Base-by-base conservation (phyloP, 2,797 vertebrate genomes). In the Menidia menidia region DNA sequence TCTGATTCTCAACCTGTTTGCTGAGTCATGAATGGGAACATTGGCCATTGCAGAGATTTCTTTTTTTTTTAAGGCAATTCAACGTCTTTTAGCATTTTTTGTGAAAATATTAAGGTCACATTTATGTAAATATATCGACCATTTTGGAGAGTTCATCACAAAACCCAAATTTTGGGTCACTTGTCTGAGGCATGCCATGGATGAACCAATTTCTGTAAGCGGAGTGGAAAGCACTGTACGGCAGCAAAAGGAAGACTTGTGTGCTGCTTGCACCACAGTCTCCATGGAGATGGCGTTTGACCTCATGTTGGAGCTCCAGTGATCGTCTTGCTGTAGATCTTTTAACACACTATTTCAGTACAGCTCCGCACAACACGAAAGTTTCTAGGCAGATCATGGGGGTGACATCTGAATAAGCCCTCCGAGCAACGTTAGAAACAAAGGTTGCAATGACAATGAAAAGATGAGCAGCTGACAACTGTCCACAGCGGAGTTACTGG, bases 211-310 rank as follows among this genome's bases (percentile, higher is more conserved):
- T 80, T 64, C 52, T 71, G 32, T 64, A 30, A 19, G 42, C 62
- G 35, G 57, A 10, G 18, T 11, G 0, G 44, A 47, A 80, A 77
- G 71, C 60, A 73, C 66, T 64, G 50, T 61, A 60, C 42, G 0
- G 0, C 44, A 15, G 35, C 47, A 69, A 68, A n/a, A 65, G 82
- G 35, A 25, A 19, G 19, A 19, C 73, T 58, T 14, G 30, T 53
- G 56, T 58, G 72, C 64, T 58, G 74, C 77, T 75, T 60, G 67
- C 43, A 57, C 67, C 59, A 15, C 75, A 30, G 76, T 91, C 87
- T 16, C 84, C 87, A 87, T 89, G 87, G 87, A 84, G 86, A 92
- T 82, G 71, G 67, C 63, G 73, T 88, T 87, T 88, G 71, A 82
- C 81, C 82, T 89, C 75, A 64, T 74, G 76, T 82, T 60, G 58